A percentile compares a stretch with the other conserved stretches of the same genome.
These are phyloP conservation scores for Erebia aethiops DNA, from an alignment of 2,888 invertebrate genomes.

Conservation along the genomic window DNA sequence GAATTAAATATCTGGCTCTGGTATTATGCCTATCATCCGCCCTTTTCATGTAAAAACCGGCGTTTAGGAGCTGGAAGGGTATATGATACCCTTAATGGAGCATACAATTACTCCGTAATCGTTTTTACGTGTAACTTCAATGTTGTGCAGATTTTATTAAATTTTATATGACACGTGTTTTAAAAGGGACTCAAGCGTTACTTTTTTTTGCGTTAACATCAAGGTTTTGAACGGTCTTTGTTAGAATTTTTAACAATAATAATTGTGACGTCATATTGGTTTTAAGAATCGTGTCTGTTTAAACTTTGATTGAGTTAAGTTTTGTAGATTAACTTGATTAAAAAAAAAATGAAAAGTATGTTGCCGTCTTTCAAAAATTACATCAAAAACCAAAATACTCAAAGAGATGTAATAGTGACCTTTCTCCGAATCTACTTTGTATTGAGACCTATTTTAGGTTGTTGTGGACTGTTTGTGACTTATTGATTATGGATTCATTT, in stretches of 20 bases:
- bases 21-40: constrained; percentile 47
- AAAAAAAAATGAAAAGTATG: too few species aligned
- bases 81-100: constrained; percentile 39
- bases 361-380: too few species aligned
- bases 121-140: constrained; percentile 27
- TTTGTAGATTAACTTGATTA: too few species aligned
- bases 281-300: background rate
- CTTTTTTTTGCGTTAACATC: background rate
- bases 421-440: too few species aligned
- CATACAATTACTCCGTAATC: constrained; percentile 37
- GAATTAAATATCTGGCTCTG: background rate
- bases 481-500: too few species aligned
- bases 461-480: too few species aligned
- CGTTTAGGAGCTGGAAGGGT: constrained; percentile 47
- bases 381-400: too few species aligned
- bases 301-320: background rate
- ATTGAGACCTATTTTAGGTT: too few species aligned
- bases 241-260: background rate
- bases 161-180: constrained; percentile 19
- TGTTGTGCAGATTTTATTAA: constrained; percentile 29
- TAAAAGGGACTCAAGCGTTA: background rate
- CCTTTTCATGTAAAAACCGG: constrained; percentile 60
- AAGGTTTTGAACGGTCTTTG: background rate
- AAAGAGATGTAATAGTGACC: too few species aligned
- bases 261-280: background rate